Evolutionary conservation across 1,140 invertebrate genomes (phyloP).

Genomic region (Spodoptera litura): DNA sequence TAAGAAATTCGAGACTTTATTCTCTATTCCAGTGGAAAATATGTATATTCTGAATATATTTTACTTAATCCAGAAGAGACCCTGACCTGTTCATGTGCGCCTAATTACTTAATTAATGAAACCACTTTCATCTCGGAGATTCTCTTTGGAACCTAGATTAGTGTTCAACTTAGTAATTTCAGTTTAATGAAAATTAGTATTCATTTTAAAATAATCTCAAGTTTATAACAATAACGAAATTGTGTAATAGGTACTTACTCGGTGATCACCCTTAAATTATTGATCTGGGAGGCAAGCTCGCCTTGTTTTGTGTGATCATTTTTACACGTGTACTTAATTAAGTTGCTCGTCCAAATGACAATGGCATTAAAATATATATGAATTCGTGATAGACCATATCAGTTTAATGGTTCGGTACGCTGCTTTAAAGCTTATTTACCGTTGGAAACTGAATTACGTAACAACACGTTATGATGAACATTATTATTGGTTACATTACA

Average conservation of each 20-base stretch:
- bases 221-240: neutral
- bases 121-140: slow-evolving; percentile 30
- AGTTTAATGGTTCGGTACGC: too few species aligned
- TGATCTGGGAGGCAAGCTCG: neutral
- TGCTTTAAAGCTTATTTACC: too few species aligned
- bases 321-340: slow-evolving; percentile 2
- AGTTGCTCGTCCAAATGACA: neutral
- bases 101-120: slow-evolving; percentile 36
- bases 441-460: too few species aligned
- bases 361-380: neutral
- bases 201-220: neutral
- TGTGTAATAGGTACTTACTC: neutral
- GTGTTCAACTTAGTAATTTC: slow-evolving; percentile 17
- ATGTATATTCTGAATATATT: slow-evolving; percentile 22
- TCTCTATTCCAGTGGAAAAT: slow-evolving; percentile 19
- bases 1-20: slow-evolving; percentile 38
- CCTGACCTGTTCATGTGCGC: slow-evolving; percentile 11
- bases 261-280: neutral
- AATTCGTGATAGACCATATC: too few species aligned
- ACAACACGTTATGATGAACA: too few species aligned
- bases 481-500: too few species aligned
- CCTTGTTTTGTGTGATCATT: neutral
- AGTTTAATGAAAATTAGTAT: neutral
- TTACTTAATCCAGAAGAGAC: slow-evolving; percentile 16
- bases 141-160: slow-evolving; percentile 2